Evolutionary conservation across 2,113 vertebrate species (phyloP).

Genomic region (Aspiorhynchus laticeps): DNA sequence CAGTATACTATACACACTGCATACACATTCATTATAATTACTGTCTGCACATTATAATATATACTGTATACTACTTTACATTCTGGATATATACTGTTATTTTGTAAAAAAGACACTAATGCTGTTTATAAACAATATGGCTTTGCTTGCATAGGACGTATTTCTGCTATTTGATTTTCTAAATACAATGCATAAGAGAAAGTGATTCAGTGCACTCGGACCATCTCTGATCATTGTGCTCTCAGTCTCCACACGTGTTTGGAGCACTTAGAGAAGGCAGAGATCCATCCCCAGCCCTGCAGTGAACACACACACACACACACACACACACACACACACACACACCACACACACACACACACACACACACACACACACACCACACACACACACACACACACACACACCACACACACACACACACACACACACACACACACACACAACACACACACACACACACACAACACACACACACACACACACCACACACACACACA

Average conservation of each 20-base stretch:
- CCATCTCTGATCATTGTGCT: neutral
- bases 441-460: too few species aligned
- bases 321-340: slow-evolving; percentile 28
- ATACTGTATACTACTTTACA: neutral
- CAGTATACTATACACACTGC: neutral
- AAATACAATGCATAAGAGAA: neutral
- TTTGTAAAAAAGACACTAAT: neutral
- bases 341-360: too few species aligned
- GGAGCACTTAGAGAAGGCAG: slow-evolving; percentile 17
- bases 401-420: too few species aligned
- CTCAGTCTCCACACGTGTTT: slow-evolving; percentile 7
- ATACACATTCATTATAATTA: neutral
- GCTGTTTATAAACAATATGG: neutral
- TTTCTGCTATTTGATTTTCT: neutral
- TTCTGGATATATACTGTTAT: neutral
- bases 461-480: too few species aligned
- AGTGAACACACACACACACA: slow-evolving; percentile 30
- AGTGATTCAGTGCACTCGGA: neutral
- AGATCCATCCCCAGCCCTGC: slow-evolving; percentile 17
- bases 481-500: neutral
- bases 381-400: too few species aligned
- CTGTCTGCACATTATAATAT: neutral
- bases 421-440: too few species aligned
- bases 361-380: too few species aligned
- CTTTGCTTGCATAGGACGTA: neutral